These are phyloP conservation scores for Xylocampa areola DNA, from an alignment of 2,888 invertebrate species.

Conservation along the genomic window DNA sequence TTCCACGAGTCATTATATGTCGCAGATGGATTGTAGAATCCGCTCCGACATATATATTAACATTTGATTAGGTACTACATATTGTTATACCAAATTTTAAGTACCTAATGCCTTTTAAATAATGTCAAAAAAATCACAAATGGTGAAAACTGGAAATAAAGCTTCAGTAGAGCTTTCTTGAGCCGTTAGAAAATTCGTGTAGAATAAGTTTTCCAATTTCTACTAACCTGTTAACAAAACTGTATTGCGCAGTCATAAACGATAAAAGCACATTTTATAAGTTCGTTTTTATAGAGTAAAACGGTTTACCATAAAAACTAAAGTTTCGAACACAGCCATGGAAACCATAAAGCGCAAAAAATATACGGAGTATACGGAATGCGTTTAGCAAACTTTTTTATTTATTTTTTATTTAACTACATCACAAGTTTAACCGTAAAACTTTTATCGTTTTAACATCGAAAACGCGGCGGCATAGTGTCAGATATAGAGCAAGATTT, in stretches of 20 bases:
- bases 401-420: slow-evolving; percentile 11
- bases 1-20: too few species aligned
- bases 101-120: too few species aligned
- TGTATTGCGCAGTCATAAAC: slow-evolving; percentile 6
- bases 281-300: too few species aligned
- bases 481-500: slow-evolving; percentile 71
- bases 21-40: too few species aligned
- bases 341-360: slow-evolving; percentile 26
- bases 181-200: not conserved
- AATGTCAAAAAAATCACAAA: too few species aligned
- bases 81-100: not conserved
- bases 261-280: slow-evolving; percentile 17
- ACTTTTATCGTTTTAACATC: slow-evolving; percentile 34
- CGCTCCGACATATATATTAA: too few species aligned
- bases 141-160: too few species aligned
- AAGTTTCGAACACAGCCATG: slow-evolving; percentile 5
- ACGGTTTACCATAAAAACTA: slow-evolving; percentile 17
- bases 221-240: not conserved
- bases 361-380: slow-evolving; percentile 27
- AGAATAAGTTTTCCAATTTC: slow-evolving; percentile 13
- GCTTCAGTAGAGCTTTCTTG: too few species aligned
- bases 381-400: slow-evolving; percentile 8
- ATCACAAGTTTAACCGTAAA: slow-evolving; percentile 30
- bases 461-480: slow-evolving; percentile 40
- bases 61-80: too few species aligned